A percentile compares a stretch with the other conserved stretches of the same genome.
These are phyloP conservation scores for Eptatretus atami DNA, from an alignment of 2,797 vertebrate genomes.

Conservation along the genomic window DNA sequence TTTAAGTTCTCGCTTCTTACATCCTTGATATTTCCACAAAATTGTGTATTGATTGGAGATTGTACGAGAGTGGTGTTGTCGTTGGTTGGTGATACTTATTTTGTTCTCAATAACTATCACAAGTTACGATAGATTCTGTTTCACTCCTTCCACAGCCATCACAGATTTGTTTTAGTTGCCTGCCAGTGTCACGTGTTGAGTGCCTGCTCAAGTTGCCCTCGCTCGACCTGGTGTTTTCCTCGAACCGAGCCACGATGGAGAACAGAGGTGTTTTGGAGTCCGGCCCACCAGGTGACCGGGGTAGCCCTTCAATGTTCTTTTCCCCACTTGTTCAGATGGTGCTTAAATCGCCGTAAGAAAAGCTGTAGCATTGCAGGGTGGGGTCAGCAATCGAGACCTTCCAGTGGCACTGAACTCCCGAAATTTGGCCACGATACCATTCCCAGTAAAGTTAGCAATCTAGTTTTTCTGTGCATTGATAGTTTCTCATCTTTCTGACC, in stretches of 20 bases:
- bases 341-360: conserved; percentile 33
- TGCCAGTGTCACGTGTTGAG: conserved; percentile 81
- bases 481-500: too few relatives aligned
- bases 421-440: too few relatives aligned
- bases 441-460: too few relatives aligned
- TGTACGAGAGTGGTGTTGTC: too few relatives aligned
- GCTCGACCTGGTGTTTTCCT: conserved; percentile 83
- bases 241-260: conserved; percentile 73
- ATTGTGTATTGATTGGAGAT: too few relatives aligned
- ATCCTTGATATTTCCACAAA: too few relatives aligned
- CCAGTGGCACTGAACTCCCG: too few relatives aligned
- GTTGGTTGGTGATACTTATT: too few relatives aligned
- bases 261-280: conserved; percentile 24
- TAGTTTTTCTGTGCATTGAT: too few relatives aligned
- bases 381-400: too few relatives aligned
- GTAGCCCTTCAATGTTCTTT: conserved; percentile 11
- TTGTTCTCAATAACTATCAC: too few relatives aligned
- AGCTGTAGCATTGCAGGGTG: conserved; percentile 13
- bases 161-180: conserved; percentile 91
- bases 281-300: conserved; percentile 17
- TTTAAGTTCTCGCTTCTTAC: too few relatives aligned
- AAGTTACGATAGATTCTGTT: background rate
- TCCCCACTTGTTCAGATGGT: conserved; percentile 20
- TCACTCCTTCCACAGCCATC: conserved; percentile 32
- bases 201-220: conserved; percentile 93